Base-by-base conservation (phyloP, 2,797 vertebrate species). In the Lepilemur septentrionalis region DNA sequence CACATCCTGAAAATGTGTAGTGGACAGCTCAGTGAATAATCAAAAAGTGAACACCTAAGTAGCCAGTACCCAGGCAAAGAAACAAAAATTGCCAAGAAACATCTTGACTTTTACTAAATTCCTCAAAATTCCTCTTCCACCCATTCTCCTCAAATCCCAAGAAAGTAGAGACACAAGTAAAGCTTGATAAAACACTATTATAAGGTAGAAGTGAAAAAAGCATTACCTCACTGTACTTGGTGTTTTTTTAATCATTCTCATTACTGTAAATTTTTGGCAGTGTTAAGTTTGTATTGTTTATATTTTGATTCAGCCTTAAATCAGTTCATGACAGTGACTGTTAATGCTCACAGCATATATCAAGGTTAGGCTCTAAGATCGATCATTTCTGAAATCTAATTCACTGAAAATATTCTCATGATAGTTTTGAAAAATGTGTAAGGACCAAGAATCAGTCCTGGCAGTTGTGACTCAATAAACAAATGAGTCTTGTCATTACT, bases 401-500 rank as follows among this genome's bases (percentile, higher is more conserved):
- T 95, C 57, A 89, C 79, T 94, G 90, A 91, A 97, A 95, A 61
- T 97, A 79, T 75, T 87, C 83, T 96, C 46, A 38, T 94, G 94
- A 73, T 89, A 76, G 55, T 90, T 95, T 59, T 88, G 95, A 94
- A 97, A 96, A 96, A 94, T 92, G 69, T 63, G n/a, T 85, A 88
- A 96, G 83, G 88, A 83, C 88, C 67, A 79, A 48, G 97, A 95
- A 72, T 46, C 67, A 94, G 95, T 35, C 63, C 55, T 96, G 97
- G 85, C 95, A 97, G 93, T 95, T 97, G 83, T 67, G 67, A 96
- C 0, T 18, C 28, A 95, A 95, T 97, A 95, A 98, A 97, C 79
- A 98, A 98, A 97, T 95, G 75, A 91, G 82, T 85, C 82, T 97
- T 97, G 97, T 97, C 97, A 78, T 96, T 93, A 92, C 76, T 95